Base-by-base conservation (phyloP, 2,797 vertebrate species). In the Staurois parvus region DNA sequence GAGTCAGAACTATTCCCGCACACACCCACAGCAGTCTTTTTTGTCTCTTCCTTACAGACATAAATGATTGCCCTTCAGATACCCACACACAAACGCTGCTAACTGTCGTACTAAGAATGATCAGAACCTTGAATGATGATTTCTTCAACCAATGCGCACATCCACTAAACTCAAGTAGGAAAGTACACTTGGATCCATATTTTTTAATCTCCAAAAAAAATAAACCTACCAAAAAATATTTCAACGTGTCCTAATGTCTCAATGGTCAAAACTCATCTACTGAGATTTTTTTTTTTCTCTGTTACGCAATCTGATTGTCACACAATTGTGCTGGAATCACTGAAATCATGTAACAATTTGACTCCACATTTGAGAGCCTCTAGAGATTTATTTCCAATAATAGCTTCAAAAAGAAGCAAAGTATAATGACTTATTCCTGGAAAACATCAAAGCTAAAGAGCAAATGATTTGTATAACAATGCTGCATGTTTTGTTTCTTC, bases 381-480 rank as follows among this genome's bases (percentile, higher is more conserved):
- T 64, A 64, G 21, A 26, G 26, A 12, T 26, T 66, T 66, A 11
- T 29, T 29, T 28, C 11, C n/a, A 26, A 29, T 29, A 29, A 29
- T 29, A 28, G 64, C 64, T 66, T 66, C 4, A 66, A 29, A 66
- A 66, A 66, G 52, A 59, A n/a, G 19, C 52, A 24, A 59, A 66
- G 10, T n/a, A 66, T 26, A 66, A 66, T 66, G 26, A 15, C 26
- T 28, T 2, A 29, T 29, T 66, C 64, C 10, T 26, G 29, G 52
- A 66, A 28, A 66, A 66, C 64, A 26, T 66, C 64, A 66, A 66
- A 66, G 64, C 64, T 66, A 66, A 9, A 66, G 64, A 66, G 64
- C n/a, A 28, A 66, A 66, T 66, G 64, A 66, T 66, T 66, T 66
- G 64, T 66, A 66, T 66, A 66, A 66, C 64, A 66, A 66, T 66